Percentiles rank a stretch among this genome's conserved stretches.
Conservation (phyloP, 2,888 invertebrate genomes). For the Conchocele bisecta region DNA sequence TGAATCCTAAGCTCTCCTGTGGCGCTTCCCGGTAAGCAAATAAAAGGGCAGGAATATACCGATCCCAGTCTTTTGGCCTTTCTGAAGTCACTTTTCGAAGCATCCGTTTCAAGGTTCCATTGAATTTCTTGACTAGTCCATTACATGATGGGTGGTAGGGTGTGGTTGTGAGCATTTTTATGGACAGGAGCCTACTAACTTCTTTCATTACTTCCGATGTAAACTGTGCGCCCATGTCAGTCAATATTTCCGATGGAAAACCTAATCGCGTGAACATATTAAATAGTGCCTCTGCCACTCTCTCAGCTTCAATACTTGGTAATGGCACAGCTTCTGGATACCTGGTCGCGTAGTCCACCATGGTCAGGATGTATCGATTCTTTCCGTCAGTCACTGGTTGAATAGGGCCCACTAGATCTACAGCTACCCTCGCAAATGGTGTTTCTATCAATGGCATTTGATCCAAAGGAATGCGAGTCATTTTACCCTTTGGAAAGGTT, state of each 20-base stretch:
- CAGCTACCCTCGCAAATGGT: constrained; percentile 43
- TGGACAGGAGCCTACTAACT: constrained; percentile 33
- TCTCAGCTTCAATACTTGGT: constrained; percentile 19
- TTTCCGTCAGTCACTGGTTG: constrained; percentile 5
- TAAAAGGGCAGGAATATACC: constrained; percentile 40
- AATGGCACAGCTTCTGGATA: too few relatives aligned
- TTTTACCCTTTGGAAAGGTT: constrained; percentile 33
- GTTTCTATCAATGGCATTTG: constrained; percentile 48
- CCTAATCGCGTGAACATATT: constrained; percentile 32
- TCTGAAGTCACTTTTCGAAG: constrained; percentile 40
- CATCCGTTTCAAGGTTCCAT: constrained; percentile 59
- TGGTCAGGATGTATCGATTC: constrained; percentile 29
- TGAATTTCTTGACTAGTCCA: constrained; percentile 58
- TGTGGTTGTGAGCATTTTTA: constrained; percentile 38
- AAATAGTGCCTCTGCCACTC: constrained; percentile 32
- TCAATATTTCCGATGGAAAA: constrained; percentile 33
- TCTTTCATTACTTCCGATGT: constrained; percentile 51
- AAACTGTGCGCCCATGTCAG: constrained; percentile 52
- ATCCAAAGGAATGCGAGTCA: constrained; percentile 28
- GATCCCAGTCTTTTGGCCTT: constrained; percentile 54
- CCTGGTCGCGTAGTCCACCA: constrained; percentile 45
- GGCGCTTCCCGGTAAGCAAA: constrained; percentile 56
- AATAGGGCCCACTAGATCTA: constrained; percentile 43
- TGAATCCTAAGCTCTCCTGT: constrained; percentile 41
- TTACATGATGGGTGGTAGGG: constrained; percentile 56